Evolutionary conservation across 1,140 invertebrate genomes (phyloP).

Genomic region (Ladona fulva): DNA sequence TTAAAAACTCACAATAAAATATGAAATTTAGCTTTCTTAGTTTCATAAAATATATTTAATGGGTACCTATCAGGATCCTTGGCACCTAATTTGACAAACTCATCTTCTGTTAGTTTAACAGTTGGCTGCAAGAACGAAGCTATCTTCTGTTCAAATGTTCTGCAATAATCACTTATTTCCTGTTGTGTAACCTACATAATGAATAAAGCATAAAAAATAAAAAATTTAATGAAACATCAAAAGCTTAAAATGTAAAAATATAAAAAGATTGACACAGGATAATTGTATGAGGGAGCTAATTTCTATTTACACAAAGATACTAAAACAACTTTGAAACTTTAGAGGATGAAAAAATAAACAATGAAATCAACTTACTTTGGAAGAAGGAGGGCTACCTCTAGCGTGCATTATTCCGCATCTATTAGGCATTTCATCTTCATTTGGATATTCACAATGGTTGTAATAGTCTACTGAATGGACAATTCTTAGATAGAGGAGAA

Average conservation of each 20-base stretch:
- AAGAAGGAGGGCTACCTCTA: conserved; percentile 70
- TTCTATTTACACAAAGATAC: neutral
- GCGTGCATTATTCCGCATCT: conserved; percentile 97
- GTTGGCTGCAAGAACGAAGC: conserved; percentile 68
- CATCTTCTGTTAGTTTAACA: conserved; percentile 62
- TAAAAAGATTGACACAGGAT: neutral
- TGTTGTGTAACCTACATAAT: conserved; percentile 42
- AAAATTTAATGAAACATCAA: neutral
- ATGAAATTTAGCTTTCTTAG: too few species aligned
- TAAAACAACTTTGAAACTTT: neutral
- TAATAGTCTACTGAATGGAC: conserved; percentile 99
- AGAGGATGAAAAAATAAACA: neutral
- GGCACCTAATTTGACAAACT: conserved; percentile 74
- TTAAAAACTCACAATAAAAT: conserved; percentile 11
- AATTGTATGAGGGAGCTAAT: neutral
- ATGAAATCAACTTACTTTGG: conserved; percentile 49
- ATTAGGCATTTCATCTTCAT: conserved; percentile 99
- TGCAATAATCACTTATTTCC: conserved; percentile 68
- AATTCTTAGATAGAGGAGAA: conserved; percentile 88
- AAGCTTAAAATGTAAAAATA: neutral
- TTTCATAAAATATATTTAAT: conserved; percentile 33
- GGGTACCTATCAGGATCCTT: conserved; percentile 69
- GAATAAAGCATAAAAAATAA: neutral
- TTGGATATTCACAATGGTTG: conserved; percentile 96
- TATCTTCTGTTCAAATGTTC: conserved; percentile 78